phyloP scores from a whole-genome alignment of 2,797 vertebrate genomes.

The Botia kubotai region DNA sequence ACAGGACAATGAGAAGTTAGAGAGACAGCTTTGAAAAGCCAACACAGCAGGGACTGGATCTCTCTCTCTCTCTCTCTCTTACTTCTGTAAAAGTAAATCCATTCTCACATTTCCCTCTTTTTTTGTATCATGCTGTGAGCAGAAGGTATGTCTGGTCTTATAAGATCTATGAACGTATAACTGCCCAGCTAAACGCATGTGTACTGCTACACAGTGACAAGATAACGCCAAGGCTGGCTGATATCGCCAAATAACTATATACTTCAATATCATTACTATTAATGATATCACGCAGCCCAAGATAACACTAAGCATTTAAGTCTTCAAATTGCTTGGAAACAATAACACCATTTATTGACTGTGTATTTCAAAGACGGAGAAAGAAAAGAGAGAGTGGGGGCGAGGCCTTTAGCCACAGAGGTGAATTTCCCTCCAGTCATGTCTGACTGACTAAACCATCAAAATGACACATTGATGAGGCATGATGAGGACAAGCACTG shows the following conservation, averaged over 20 bases:
- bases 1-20: constrained; percentile 53
- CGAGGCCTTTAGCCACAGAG: not conserved
- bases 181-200: not conserved
- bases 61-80: constrained; percentile 25
- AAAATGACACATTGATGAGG: constrained; percentile 33
- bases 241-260: too few species aligned
- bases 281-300: too few species aligned
- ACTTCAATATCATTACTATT: too few species aligned
- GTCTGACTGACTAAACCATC: constrained; percentile 9
- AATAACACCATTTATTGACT: constrained; percentile 12
- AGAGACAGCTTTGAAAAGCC: constrained; percentile 48
- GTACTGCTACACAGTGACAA: not conserved
- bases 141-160: constrained; percentile 5
- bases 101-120: constrained; percentile 37
- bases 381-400: too few species aligned
- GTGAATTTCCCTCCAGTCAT: constrained; percentile 25
- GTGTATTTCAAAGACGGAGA: not conserved
- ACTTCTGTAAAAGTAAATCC: constrained; percentile 27
- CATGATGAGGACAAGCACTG: not conserved
- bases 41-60: constrained; percentile 41
- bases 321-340: not conserved
- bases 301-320: constrained; percentile 9
- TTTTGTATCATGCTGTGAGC: constrained; percentile 6
- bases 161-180: constrained; percentile 16
- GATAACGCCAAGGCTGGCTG: too few species aligned